These are phyloP conservation scores for Hermaeophaga mercurialis DNA, from an alignment of 2,888 invertebrate species.

Conservation along the genomic window DNA sequence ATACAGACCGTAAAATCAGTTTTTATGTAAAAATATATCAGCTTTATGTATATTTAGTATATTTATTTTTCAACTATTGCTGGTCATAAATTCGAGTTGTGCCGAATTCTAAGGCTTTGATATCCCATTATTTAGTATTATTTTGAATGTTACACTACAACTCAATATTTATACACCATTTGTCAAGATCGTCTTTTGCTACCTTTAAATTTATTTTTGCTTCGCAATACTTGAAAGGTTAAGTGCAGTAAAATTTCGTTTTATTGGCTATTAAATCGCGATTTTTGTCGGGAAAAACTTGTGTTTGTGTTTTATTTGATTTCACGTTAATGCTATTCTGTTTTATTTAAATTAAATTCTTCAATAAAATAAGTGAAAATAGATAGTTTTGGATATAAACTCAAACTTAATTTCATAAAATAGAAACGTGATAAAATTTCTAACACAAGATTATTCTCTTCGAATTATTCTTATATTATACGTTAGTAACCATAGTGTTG, in stretches of 20 bases:
- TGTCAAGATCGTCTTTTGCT: slow-evolving; percentile 18
- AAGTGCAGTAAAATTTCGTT: slow-evolving; percentile 23
- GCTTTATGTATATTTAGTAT: background rate
- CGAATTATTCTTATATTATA: too few species aligned
- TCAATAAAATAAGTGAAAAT: too few species aligned
- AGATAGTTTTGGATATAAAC: too few species aligned
- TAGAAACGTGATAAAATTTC: too few species aligned
- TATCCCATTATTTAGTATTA: slow-evolving; percentile 3
- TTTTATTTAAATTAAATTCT: too few species aligned
- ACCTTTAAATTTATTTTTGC: slow-evolving; percentile 14
- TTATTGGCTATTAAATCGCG: too few species aligned
- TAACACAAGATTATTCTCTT: too few species aligned
- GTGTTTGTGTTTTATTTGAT: too few species aligned
- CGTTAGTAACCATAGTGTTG: too few species aligned
- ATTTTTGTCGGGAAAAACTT: too few species aligned
- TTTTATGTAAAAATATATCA: background rate
- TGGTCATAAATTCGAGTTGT: background rate
- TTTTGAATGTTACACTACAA: background rate
- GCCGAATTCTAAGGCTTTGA: background rate
- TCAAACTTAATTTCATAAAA: too few species aligned
- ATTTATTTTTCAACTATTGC: slow-evolving; percentile 1
- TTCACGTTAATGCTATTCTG: too few species aligned
- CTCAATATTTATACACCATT: slow-evolving; percentile 19
- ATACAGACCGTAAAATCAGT: background rate
- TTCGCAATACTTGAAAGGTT: slow-evolving; percentile 9